Conservation (phyloP, 2,113 vertebrate genomes). For the Willisornis vidua region DNA sequence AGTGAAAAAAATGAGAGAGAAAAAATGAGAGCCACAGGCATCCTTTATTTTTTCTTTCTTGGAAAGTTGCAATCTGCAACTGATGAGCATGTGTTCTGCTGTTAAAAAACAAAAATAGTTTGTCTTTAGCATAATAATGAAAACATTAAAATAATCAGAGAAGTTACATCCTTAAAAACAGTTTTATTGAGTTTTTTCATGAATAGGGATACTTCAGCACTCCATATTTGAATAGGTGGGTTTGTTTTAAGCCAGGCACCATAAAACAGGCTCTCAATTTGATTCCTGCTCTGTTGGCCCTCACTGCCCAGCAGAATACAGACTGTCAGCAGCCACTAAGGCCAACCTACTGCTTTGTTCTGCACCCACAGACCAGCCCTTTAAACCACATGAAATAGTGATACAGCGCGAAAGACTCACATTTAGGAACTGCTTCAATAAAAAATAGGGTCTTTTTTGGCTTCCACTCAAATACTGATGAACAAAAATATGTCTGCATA, state of each 20-base stretch:
- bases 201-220: background rate
- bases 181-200: background rate
- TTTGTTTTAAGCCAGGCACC: background rate
- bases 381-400: background rate
- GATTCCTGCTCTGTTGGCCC: background rate
- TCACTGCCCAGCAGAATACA: background rate
- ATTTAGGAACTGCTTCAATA: background rate
- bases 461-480: background rate
- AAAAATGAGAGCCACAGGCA: background rate
- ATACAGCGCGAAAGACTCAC: background rate
- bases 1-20: background rate
- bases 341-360: background rate
- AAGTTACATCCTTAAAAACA: background rate
- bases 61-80: background rate
- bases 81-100: background rate
- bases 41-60: background rate
- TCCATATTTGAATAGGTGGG: background rate
- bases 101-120: background rate
- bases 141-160: background rate
- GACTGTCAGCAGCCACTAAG: background rate
- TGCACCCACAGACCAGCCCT: background rate
- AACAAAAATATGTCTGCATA: background rate
- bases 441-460: background rate
- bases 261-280: background rate
- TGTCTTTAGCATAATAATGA: background rate